Percentiles rank a stretch among this genome's conserved stretches.
Evolutionary conservation across 2,888 invertebrate species (phyloP).

Genomic region (Reticulitermes lucifugus): DNA sequence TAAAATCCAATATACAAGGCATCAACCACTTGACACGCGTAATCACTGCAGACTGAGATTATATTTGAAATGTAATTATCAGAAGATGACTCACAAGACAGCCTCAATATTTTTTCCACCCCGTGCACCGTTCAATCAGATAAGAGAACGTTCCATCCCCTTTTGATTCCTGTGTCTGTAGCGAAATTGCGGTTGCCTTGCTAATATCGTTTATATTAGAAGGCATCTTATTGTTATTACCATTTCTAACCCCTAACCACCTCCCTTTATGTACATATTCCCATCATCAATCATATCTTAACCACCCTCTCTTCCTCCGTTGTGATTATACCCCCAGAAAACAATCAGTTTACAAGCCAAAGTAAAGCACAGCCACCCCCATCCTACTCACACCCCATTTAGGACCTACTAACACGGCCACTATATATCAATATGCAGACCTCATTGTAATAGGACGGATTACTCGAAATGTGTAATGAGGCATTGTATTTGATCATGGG

Average conservation of each 20-base stretch:
- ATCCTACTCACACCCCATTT: neutral
- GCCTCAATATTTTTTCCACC: conserved; percentile 13
- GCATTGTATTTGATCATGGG: neutral
- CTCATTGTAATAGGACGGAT: neutral
- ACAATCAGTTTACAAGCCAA: conserved; percentile 38
- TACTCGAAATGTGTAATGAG: conserved; percentile 6
- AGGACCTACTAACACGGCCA: neutral
- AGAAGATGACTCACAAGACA: conserved; percentile 29
- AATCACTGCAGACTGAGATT: conserved; percentile 9
- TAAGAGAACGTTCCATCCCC: conserved; percentile 12
- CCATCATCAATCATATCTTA: conserved; percentile 29
- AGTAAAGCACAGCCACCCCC: conserved; percentile 11
- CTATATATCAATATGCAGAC: neutral
- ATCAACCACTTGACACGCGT: neutral
- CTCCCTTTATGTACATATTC: conserved; percentile 20
- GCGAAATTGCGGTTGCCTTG: conserved; percentile 10
- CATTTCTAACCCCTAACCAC: neutral
- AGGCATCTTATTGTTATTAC: conserved; percentile 21
- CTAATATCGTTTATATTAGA: conserved; percentile 14
- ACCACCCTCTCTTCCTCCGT: conserved; percentile 9
- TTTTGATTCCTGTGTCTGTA: neutral
- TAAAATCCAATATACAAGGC: neutral
- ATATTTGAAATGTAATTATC: conserved; percentile 27
- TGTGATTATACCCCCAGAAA: conserved; percentile 25
- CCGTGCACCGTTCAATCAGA: conserved; percentile 27